A percentile compares a stretch with the other conserved stretches of the same genome.
phyloP scores from a whole-genome alignment of 2,888 invertebrate species.

The Andrena chrysosceles region DNA sequence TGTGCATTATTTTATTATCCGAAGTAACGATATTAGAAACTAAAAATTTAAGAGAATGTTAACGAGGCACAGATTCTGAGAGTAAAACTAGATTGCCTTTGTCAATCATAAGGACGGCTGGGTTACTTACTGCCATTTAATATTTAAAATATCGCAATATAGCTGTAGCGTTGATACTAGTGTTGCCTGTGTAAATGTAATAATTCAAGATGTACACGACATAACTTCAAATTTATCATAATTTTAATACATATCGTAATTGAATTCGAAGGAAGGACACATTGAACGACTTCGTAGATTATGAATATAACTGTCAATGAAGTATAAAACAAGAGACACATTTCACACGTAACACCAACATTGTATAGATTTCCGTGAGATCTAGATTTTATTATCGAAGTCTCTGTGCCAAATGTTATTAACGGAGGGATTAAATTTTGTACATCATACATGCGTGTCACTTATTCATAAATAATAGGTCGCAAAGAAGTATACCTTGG shows the following conservation, averaged over 20 bases:
- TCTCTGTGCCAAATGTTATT: conserved; percentile 68
- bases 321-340: conserved; percentile 25
- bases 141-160: conserved; percentile 58
- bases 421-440: conserved; percentile 41
- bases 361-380: conserved; percentile 49
- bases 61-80: conserved; percentile 68
- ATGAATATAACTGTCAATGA: conserved; percentile 45
- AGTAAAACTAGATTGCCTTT: conserved; percentile 70
- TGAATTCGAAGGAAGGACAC: conserved; percentile 39
- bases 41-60: conserved; percentile 25
- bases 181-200: conserved; percentile 43
- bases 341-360: conserved; percentile 33
- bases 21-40: conserved; percentile 20
- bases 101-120: conserved; percentile 43
- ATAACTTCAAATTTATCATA: conserved; percentile 58
- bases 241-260: conserved; percentile 73
- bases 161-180: conserved; percentile 40
- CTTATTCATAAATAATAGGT: conserved; percentile 58
- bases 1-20: conserved; percentile 44
- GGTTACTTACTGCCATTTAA: conserved; percentile 70
- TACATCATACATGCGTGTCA: conserved; percentile 62
- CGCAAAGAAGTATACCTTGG: conserved; percentile 56
- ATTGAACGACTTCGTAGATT: conserved; percentile 36
- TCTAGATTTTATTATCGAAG: conserved; percentile 71
- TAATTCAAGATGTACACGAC: conserved; percentile 31